These are phyloP conservation scores for Lemur catta DNA, from an alignment of 2,797 vertebrate genomes.

Conservation along the genomic window DNA sequence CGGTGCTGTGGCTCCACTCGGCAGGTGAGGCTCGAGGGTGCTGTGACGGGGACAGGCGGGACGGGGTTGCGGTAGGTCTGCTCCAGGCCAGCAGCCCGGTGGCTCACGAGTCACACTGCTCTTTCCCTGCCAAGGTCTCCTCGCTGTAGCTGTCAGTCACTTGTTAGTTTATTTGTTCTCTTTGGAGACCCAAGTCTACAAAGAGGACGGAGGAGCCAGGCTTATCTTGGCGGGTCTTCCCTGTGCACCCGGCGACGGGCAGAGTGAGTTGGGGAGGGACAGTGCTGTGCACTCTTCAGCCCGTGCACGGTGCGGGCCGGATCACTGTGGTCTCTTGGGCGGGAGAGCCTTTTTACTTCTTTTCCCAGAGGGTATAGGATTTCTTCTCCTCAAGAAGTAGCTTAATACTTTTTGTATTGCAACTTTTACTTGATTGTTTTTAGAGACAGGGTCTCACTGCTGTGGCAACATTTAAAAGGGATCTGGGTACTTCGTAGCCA, in stretches of 20 bases:
- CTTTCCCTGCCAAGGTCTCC: background rate
- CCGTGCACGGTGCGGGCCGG: accelerated
- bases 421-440: background rate
- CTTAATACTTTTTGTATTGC: background rate
- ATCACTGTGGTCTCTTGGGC: background rate
- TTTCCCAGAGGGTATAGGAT: background rate
- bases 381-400: background rate
- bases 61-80: accelerated
- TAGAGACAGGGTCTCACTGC: background rate
- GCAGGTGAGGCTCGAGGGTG: accelerated
- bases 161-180: background rate
- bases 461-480: background rate
- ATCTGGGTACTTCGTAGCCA: background rate
- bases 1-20: accelerated
- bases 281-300: accelerated
- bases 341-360: background rate
- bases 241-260: accelerated
- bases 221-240: background rate
- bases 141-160: background rate
- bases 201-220: background rate
- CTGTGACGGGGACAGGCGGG: too few relatives aligned
- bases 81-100: background rate
- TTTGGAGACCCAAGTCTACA: background rate
- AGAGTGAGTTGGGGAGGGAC: background rate
- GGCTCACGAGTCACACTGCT: background rate